These are phyloP conservation scores for Cyrtorhinus lividipennis DNA, from an alignment of 1,140 invertebrate genomes.

Conservation along the genomic window DNA sequence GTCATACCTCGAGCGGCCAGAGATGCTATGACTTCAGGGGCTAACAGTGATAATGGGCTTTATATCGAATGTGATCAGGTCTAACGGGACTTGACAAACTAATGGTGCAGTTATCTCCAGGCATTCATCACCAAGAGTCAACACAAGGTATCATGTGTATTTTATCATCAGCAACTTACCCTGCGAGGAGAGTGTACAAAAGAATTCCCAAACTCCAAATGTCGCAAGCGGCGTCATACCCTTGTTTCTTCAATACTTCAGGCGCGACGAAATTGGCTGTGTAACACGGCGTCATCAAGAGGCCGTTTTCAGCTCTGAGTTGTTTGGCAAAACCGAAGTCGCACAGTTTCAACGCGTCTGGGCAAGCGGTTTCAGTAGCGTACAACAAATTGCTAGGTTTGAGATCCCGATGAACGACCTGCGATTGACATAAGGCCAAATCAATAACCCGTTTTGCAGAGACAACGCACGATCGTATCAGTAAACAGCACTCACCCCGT, in stretches of 20 bases:
- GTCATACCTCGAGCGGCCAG: too few species aligned
- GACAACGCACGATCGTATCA: too few species aligned
- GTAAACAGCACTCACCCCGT: slow-evolving; percentile 56
- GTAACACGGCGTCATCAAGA: slow-evolving; percentile 98
- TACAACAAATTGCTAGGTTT: slow-evolving; percentile 97
- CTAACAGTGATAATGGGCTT: too few species aligned
- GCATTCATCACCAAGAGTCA: too few species aligned
- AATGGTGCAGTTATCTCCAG: too few species aligned
- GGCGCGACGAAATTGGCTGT: slow-evolving; percentile 98
- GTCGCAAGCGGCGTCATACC: slow-evolving; percentile 96
- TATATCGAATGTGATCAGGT: too few species aligned
- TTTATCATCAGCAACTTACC: slow-evolving; percentile 34
- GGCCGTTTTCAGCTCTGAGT: slow-evolving; percentile 83
- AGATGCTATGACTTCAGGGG: too few species aligned
- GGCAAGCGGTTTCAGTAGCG: slow-evolving; percentile 60
- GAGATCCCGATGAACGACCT: slow-evolving; percentile 83
- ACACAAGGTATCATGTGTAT: too few species aligned
- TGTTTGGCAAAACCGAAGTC: slow-evolving; percentile 99
- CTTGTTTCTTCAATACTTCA: slow-evolving; percentile 92
- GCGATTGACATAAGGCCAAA: slow-evolving; percentile 22
- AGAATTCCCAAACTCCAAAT: slow-evolving; percentile 96
- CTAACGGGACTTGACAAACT: too few species aligned
- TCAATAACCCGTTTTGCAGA: too few species aligned
- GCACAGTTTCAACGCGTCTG: slow-evolving; percentile 71
- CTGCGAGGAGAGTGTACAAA: slow-evolving; percentile 94